Percentiles rank a stretch among this genome's conserved stretches.
These are phyloP conservation scores for Nannospalax galili DNA, from an alignment of 2,113 vertebrate species.

Conservation along the genomic window DNA sequence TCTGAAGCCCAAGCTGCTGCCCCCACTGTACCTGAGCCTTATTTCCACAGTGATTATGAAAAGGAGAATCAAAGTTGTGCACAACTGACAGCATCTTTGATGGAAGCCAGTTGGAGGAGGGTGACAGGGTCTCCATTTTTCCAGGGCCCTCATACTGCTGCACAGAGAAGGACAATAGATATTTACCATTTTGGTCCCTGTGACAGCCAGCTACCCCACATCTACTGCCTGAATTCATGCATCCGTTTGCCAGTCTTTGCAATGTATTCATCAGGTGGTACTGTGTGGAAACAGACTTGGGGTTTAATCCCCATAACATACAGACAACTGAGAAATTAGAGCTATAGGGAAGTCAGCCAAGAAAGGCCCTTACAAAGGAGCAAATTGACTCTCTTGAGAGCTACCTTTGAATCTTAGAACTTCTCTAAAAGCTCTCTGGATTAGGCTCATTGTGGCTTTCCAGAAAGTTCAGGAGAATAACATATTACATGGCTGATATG, in stretches of 20 bases:
- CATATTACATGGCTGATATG: background rate
- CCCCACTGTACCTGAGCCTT: background rate
- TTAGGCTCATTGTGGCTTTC: background rate
- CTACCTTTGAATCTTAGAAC: background rate
- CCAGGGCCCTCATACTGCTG: background rate
- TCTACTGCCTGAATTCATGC: too few relatives aligned
- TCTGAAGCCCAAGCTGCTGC: background rate
- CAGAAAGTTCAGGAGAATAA: background rate
- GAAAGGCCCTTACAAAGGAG: background rate
- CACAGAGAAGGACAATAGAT: background rate
- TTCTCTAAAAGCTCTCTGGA: background rate
- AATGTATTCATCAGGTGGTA: background rate
- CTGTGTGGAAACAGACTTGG: background rate
- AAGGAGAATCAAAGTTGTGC: slow-evolving; percentile 47
- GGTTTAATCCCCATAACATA: background rate
- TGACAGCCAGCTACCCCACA: background rate
- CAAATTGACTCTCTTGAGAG: background rate
- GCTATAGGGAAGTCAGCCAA: background rate
- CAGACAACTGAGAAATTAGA: background rate
- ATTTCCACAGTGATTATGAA: background rate
- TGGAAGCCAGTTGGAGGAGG: fast-evolving
- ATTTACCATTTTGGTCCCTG: background rate
- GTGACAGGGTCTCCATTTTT: background rate
- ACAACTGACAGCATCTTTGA: slow-evolving; percentile 37
- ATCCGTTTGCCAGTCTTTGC: background rate